These are phyloP conservation scores for Morpho deidamia DNA, from an alignment of 2,888 invertebrate genomes.

Conservation along the genomic window DNA sequence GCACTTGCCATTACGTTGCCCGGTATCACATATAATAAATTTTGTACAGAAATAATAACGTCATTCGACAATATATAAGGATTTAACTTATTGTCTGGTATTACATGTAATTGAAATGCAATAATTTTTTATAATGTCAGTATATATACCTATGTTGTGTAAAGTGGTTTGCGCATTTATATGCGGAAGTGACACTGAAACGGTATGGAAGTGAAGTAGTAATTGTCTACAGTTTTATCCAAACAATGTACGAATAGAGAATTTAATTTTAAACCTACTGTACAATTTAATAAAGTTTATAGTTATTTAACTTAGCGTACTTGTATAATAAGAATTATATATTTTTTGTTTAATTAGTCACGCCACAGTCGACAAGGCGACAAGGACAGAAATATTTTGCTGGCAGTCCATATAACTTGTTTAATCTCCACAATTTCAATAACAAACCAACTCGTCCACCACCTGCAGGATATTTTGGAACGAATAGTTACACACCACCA, in stretches of 20 bases:
- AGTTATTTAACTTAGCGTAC: background rate
- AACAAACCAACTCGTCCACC: constrained; percentile 39
- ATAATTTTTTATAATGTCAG: too few relatives aligned
- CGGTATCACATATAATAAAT: too few relatives aligned
- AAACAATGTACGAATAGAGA: too few relatives aligned
- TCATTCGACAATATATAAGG: too few relatives aligned
- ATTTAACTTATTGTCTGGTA: too few relatives aligned
- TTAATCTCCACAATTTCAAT: constrained; percentile 2
- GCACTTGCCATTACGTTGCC: too few relatives aligned
- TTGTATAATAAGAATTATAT: too few relatives aligned
- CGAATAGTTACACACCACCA: constrained; percentile 51
- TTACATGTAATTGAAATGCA: too few relatives aligned
- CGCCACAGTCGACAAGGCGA: constrained; percentile 18
- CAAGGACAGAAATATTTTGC: constrained; percentile 25
- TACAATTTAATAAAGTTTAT: background rate
- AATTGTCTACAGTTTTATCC: too few relatives aligned
- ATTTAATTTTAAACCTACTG: background rate
- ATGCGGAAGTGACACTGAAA: constrained; percentile 7
- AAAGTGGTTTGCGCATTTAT: background rate
- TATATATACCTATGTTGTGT: too few relatives aligned
- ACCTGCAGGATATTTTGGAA: constrained; percentile 52
- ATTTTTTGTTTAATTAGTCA: background rate
- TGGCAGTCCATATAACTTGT: background rate
- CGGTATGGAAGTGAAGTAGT: background rate
- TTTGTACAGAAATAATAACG: too few relatives aligned